phyloP scores from a whole-genome alignment of 1,140 invertebrate species.

The Papilio xuthus region DNA sequence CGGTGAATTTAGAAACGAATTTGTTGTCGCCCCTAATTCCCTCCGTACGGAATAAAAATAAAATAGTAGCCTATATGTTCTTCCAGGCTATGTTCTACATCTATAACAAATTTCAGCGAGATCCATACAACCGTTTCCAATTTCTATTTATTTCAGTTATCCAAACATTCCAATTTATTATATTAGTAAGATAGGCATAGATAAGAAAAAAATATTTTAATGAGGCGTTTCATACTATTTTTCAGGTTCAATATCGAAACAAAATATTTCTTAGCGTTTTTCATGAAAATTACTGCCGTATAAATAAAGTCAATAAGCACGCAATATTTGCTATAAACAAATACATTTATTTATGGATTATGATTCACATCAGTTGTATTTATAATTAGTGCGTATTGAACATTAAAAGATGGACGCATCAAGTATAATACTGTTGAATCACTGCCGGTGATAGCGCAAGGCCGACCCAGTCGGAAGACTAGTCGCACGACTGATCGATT shows the following conservation, averaged over 20 bases:
- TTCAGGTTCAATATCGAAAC: background rate
- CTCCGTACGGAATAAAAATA: too few relatives aligned
- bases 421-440: background rate
- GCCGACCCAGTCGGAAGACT: constrained; percentile 9
- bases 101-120: too few relatives aligned
- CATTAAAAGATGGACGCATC: background rate
- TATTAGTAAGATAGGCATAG: too few relatives aligned
- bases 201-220: too few relatives aligned
- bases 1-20: background rate
- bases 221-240: background rate
- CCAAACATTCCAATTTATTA: too few relatives aligned
- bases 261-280: background rate
- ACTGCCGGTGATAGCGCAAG: constrained; percentile 23
- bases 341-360: background rate
- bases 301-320: too few relatives aligned
- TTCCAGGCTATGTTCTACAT: too few relatives aligned
- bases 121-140: too few relatives aligned
- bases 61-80: too few relatives aligned
- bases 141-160: too few relatives aligned
- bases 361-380: constrained; percentile 7
- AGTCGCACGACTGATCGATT: constrained; percentile 12
- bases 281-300: too few relatives aligned
- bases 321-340: constrained; percentile 2
- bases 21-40: too few relatives aligned
- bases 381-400: constrained; percentile 21